phyloP scores from a whole-genome alignment of 2,113 vertebrate genomes.

The Anoplopoma fimbria region DNA sequence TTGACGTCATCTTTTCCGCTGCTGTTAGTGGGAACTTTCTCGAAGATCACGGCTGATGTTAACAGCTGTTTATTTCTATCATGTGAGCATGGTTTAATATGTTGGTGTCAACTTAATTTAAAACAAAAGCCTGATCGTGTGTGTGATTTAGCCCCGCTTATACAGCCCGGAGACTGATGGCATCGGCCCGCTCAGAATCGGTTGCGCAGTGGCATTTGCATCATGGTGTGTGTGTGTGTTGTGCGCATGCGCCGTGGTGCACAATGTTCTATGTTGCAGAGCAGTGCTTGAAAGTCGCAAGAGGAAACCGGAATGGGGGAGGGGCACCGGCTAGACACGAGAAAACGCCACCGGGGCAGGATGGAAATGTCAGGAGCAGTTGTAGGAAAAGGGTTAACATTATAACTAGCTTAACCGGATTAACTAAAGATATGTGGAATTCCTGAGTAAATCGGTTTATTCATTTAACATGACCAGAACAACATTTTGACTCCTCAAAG shows the following conservation, averaged over 20 bases:
- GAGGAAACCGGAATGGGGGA: slow-evolving; percentile 69
- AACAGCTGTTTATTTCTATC: not conserved
- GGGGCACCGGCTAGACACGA: slow-evolving; percentile 77
- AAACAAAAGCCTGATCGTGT: not conserved
- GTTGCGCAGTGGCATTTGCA: slow-evolving; percentile 86
- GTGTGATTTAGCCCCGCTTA: not conserved
- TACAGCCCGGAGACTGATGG: slow-evolving; percentile 6
- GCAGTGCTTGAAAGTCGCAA: slow-evolving; percentile 68
- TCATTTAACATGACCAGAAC: not conserved
- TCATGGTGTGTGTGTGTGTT: slow-evolving; percentile 42
- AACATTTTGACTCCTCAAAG: not conserved
- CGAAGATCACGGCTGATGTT: slow-evolving; percentile 65
- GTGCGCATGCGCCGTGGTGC: slow-evolving; percentile 80
- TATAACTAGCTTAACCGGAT: not conserved
- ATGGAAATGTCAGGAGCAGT: slow-evolving; percentile 64
- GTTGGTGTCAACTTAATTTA: not conserved
- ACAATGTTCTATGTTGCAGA: slow-evolving; percentile 79
- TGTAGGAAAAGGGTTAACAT: slow-evolving; percentile 19
- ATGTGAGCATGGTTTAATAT: not conserved
- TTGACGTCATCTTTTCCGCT: slow-evolving; percentile 87
- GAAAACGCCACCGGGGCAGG: slow-evolving; percentile 56
- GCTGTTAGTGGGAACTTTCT: slow-evolving; percentile 81
- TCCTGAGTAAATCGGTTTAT: not conserved
- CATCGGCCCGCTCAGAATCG: slow-evolving; percentile 36
- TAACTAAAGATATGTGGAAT: not conserved